These are phyloP conservation scores for Strix aluco DNA, from an alignment of 2,113 vertebrate species.

Conservation along the genomic window DNA sequence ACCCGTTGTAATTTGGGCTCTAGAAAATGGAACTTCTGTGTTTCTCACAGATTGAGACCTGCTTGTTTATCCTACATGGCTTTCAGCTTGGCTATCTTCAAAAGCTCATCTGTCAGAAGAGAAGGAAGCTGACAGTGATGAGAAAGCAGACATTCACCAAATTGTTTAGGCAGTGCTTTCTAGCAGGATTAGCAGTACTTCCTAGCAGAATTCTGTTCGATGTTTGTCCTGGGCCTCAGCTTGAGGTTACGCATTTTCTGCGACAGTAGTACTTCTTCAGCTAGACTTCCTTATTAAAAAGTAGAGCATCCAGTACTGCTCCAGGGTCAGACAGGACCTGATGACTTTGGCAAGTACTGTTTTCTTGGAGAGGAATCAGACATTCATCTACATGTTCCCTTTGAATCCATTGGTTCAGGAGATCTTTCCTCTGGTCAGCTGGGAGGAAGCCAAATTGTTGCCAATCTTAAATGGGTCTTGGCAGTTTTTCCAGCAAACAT, in stretches of 20 bases:
- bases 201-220: background rate
- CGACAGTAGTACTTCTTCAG: background rate
- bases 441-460: background rate
- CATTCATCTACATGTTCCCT: background rate
- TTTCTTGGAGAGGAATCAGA: conserved; percentile 16
- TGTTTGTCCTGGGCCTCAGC: background rate
- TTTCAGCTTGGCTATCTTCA: conserved; percentile 60
- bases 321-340: background rate
- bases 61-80: conserved; percentile 57
- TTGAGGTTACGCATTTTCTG: background rate
- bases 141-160: conserved; percentile 45
- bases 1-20: background rate
- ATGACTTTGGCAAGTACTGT: background rate
- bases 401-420: conserved; percentile 34
- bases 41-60: conserved; percentile 41
- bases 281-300: background rate
- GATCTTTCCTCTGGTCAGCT: conserved; percentile 31
- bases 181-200: conserved; percentile 18
- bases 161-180: conserved; percentile 32
- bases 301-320: background rate
- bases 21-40: conserved; percentile 27
- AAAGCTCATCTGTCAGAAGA: conserved; percentile 57
- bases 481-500: conserved; percentile 13
- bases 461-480: background rate
- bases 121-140: conserved; percentile 56